Base-by-base conservation (phyloP, 2,113 vertebrate species). In the Rhipidura dahli region DNA sequence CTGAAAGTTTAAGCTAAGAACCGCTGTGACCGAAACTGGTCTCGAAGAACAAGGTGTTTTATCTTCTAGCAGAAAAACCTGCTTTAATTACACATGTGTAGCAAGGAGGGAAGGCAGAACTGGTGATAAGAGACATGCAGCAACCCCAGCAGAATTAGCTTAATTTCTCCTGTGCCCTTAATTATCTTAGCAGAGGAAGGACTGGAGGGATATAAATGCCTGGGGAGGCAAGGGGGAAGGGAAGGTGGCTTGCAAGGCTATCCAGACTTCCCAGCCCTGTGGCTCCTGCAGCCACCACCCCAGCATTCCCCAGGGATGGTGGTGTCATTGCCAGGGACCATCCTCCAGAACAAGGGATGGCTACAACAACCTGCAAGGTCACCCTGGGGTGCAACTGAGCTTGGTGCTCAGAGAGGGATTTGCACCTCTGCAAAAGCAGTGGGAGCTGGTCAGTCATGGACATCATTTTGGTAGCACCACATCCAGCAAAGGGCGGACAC, bases 81-180 rank as follows among this genome's bases (percentile, higher is more conserved):
- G 88, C 66, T 91, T 84, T 93, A 90, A 97, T 93, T 90, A 90
- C 54, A 88, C 3, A 0, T 13, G 6, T 8, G 22, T 11, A 70
- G 63, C 10, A 68, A 92, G 59, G 60, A 70, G 47, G 79, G 68
- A 47, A 78, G 50, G 66, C 87, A 83, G 60, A 66, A 30, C 42
- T 78, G 76, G 54, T 65, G 90, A 77, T 92, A 77, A 91, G 85
- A 83, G 59, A 54, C 8, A 35, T 1, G 27, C 51, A 83, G 73
- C 54, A 90, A 40, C 85, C 92, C 47, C 87, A 61, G 16, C 28
- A 83, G 84, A 94, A 86, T 95, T 90, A 87, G 27, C 45, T 85
- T 91, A 73, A 91, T 96, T 96, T 94, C 93, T 91, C 75, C 68
- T 68, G 27, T 92, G 82, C 56, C 47, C 68, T 91, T 90, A 88